Evolutionary conservation across 1,140 invertebrate genomes (phyloP), one percentile per base, ranked within the genome.

Genomic region (Bombus vancouverensis): DNA sequence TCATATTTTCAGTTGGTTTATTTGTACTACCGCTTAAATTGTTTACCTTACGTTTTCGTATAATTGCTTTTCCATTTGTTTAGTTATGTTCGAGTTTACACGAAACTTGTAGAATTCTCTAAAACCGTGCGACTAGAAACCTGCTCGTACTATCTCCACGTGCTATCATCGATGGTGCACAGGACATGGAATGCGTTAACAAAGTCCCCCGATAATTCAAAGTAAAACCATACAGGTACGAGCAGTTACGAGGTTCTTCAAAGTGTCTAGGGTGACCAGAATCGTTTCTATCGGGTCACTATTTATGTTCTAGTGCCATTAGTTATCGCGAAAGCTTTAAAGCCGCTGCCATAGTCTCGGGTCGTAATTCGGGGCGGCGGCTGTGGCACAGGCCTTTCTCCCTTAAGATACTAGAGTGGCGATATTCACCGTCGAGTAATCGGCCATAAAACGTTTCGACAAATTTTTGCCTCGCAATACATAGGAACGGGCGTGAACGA

Each of bases 271-370:
- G 42, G 53, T 42, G 39, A 53, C 59, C 18, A 68, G 72, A 53
- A 53, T 68, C 34, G 34, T 37, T 57, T 32, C 77, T 81, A 84
- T 81, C 53, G 42, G 15, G 12, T 28, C 12, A 32, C 47, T 37
- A 81, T 89, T 90, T 87, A 87, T 83, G 68, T 37, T n/a, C 37
- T 39, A 28, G 71, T 62, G 28, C 91, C 91, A 92, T 92, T 92
- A 92, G 90, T 92, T 91, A 92, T 92, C 91, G 88, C 86, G 74
- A 87, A 92, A 91, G 85, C 77, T 83, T 77, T 88, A 83, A 87
- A 87, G 89, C 87, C 86, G 80, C 65, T 79, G 73, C 81, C 81
- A 53, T 71, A 78, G 73, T 85, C 79, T 44, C 59, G n/a, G 62
- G 37, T 81, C 70, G 78, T 74, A 82, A 85, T 79, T 85, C 78